Percentiles rank a stretch among this genome's conserved stretches.
Conservation (phyloP, 2,797 vertebrate genomes). For the Phataginus tetradactyla region DNA sequence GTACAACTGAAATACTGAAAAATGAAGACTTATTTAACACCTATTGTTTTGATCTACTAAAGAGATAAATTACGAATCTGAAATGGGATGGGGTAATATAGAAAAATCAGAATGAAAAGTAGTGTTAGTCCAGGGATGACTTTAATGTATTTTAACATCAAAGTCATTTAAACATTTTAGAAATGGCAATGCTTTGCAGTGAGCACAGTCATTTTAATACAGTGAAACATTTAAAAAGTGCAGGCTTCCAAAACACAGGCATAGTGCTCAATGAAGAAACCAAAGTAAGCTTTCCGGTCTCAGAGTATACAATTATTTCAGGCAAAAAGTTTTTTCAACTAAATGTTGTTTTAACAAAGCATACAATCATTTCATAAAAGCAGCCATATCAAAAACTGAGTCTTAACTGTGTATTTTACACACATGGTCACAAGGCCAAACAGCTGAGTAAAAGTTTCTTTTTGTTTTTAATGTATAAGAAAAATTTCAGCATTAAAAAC, state of each 20-base stretch:
- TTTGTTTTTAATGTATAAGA: background rate
- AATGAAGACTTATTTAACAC: background rate
- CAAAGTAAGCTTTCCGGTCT: background rate
- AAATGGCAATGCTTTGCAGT: background rate
- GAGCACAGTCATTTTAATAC: background rate
- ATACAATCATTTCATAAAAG: background rate
- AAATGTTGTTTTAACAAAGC: conserved; percentile 24
- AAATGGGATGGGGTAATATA: background rate
- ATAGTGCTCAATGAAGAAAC: background rate
- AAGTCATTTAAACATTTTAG: background rate
- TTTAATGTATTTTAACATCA: background rate
- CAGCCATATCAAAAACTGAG: background rate
- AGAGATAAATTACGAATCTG: background rate
- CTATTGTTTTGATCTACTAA: background rate
- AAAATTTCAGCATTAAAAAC: background rate
- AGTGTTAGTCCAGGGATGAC: background rate
- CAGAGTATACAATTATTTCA: background rate
- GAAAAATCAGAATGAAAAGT: conserved; percentile 20
- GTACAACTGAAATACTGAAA: background rate
- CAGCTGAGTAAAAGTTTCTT: background rate
- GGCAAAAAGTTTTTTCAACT: background rate
- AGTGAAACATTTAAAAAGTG: background rate
- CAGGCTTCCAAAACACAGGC: background rate
- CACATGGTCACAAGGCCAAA: background rate
- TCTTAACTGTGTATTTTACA: background rate